A percentile compares a stretch with the other conserved stretches of the same genome.
Evolutionary conservation across 1,140 invertebrate species (phyloP).

Genomic region (Araneus ventricosus): DNA sequence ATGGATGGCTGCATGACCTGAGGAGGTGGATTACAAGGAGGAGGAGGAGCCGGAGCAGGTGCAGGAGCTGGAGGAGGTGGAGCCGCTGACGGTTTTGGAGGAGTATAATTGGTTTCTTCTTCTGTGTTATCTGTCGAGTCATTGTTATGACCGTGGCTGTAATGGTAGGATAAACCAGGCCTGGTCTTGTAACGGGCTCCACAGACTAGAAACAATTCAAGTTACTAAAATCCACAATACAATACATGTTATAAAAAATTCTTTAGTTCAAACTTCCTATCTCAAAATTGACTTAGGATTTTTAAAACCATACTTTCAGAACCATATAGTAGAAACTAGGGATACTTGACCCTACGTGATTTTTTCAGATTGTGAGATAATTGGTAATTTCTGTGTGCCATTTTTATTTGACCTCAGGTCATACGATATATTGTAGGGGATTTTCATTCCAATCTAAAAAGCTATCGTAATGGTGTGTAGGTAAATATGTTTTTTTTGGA

Average conservation of each 20-base stretch:
- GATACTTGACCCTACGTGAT: too few relatives aligned
- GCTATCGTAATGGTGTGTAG: too few relatives aligned
- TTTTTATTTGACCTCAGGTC: too few relatives aligned
- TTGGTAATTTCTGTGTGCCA: too few relatives aligned
- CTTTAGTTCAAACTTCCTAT: too few relatives aligned
- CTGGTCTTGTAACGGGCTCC: conserved; percentile 98
- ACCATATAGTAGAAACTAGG: too few relatives aligned
- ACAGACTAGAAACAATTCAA: conserved; percentile 86
- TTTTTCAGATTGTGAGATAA: too few relatives aligned
- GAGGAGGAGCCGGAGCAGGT: conserved; percentile 48
- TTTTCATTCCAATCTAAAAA: too few relatives aligned
- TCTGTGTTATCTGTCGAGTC: conserved; percentile 75
- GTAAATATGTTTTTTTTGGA: too few relatives aligned
- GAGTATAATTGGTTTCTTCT: conserved; percentile 77
- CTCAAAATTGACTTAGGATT: too few relatives aligned
- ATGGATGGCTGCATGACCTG: conserved; percentile 65
- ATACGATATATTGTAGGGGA: too few relatives aligned
- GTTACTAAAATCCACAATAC: background rate
- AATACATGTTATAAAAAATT: background rate
- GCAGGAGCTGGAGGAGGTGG: conserved; percentile 61
- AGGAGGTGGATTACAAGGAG: conserved; percentile 42
- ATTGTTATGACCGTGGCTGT: conserved; percentile 95
- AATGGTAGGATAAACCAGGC: conserved; percentile 97
- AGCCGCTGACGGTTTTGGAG: conserved; percentile 72
- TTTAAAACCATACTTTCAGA: too few relatives aligned